These are phyloP conservation scores for Baccha elongata DNA, from an alignment of 2,888 invertebrate species.

Conservation along the genomic window DNA sequence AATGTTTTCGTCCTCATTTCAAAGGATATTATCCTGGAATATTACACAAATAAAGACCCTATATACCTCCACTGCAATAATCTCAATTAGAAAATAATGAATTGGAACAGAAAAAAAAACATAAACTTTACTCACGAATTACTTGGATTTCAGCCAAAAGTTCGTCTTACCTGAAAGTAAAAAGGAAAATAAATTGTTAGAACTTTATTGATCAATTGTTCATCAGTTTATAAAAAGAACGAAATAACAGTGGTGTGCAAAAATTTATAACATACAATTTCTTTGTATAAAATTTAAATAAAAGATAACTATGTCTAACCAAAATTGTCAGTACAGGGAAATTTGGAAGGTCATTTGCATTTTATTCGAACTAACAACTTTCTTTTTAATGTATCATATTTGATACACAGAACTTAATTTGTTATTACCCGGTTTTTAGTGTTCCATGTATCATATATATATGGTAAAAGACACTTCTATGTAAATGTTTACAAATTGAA, in stretches of 20 bases:
- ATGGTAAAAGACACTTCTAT: too few relatives aligned
- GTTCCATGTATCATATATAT: too few relatives aligned
- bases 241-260: background rate
- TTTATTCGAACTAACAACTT: too few relatives aligned
- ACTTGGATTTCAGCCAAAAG: constrained; percentile 53
- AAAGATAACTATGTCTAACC: too few relatives aligned
- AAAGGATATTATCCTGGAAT: constrained; percentile 14
- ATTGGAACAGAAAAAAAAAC: constrained; percentile 10
- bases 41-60: background rate
- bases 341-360: too few relatives aligned
- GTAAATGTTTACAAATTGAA: too few relatives aligned
- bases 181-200: background rate
- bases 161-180: constrained; percentile 53
- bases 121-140: constrained; percentile 39
- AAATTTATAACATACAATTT: too few relatives aligned
- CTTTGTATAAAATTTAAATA: too few relatives aligned
- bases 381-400: too few relatives aligned
- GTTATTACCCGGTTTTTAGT: too few relatives aligned
- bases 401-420: too few relatives aligned
- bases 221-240: background rate
- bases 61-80: constrained; percentile 14
- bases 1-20: constrained; percentile 31
- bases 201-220: background rate
- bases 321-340: too few relatives aligned
- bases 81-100: constrained; percentile 53